phyloP scores from a whole-genome alignment of 2,888 invertebrate genomes.

The Girardia tigrina region DNA sequence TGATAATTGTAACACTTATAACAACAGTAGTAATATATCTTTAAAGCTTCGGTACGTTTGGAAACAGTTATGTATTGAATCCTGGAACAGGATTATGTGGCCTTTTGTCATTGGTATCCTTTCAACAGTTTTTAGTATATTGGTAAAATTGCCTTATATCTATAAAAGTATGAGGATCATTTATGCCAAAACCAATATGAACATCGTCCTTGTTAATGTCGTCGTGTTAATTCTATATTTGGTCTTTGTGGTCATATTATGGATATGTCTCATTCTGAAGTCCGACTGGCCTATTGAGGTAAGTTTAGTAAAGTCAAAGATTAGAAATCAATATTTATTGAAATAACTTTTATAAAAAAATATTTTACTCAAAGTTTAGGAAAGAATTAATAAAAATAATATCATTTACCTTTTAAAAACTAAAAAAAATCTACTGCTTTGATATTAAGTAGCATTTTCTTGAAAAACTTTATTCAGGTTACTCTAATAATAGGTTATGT shows the following conservation, averaged over 20 bases:
- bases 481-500: too few species aligned
- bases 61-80: constrained; percentile 1
- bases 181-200: not conserved
- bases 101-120: constrained; percentile 17
- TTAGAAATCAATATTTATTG: too few species aligned
- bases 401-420: too few species aligned
- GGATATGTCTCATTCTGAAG: not conserved
- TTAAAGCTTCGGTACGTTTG: not conserved
- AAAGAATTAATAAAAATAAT: too few species aligned
- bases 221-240: not conserved
- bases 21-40: not conserved
- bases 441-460: too few species aligned
- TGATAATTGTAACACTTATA: not conserved
- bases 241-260: not conserved
- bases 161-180: not conserved
- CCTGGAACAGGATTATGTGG: not conserved
- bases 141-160: constrained; percentile 4
- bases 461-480: too few species aligned
- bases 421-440: too few species aligned
- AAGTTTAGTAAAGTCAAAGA: too few species aligned
- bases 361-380: too few species aligned
- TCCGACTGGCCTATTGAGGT: not conserved
- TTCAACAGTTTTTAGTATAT: not conserved
- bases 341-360: too few species aligned
- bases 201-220: not conserved